Percentiles rank a stretch among this genome's conserved stretches.
These are phyloP conservation scores for Tetrapedia diversipes DNA, from an alignment of 2,888 invertebrate species.

Conservation along the genomic window DNA sequence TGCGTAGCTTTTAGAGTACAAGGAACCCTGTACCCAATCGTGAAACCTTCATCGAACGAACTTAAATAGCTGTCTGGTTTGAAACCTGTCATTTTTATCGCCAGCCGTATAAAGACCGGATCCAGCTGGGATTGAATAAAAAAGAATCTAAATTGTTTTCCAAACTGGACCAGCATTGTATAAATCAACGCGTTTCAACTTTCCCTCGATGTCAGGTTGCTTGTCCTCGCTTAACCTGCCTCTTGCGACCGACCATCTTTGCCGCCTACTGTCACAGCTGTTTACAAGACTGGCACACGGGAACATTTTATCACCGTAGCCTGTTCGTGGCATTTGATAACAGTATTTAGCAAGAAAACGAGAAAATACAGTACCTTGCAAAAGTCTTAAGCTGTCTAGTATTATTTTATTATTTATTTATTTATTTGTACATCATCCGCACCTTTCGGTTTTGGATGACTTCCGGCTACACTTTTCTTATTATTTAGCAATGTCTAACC, in stretches of 20 bases:
- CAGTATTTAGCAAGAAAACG: neutral
- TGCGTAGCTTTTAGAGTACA: too few relatives aligned
- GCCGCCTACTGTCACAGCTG: constrained; percentile 57
- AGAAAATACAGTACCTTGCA: too few relatives aligned
- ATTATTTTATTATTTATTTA: too few relatives aligned
- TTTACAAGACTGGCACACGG: constrained; percentile 39
- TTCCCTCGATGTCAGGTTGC: constrained; percentile 57
- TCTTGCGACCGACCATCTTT: constrained; percentile 56
- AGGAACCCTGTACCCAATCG: neutral
- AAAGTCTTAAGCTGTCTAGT: too few relatives aligned
- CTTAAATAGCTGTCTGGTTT: constrained; percentile 23
- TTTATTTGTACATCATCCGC: too few relatives aligned
- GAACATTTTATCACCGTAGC: constrained; percentile 44
- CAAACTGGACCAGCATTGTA: constrained; percentile 53
- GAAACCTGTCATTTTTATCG: constrained; percentile 40
- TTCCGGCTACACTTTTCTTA: too few relatives aligned
- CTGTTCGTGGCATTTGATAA: constrained; percentile 33
- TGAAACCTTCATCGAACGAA: neutral
- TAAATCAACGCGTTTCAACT: constrained; percentile 48
- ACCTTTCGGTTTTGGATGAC: too few relatives aligned
- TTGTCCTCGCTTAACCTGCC: constrained; percentile 45
- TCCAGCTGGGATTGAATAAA: constrained; percentile 20
- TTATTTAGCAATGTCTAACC: too few relatives aligned
- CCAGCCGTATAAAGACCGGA: neutral
- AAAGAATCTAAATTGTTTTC: constrained; percentile 47